Conservation (phyloP, 2,888 invertebrate species). For the Uropetala carovei region DNA sequence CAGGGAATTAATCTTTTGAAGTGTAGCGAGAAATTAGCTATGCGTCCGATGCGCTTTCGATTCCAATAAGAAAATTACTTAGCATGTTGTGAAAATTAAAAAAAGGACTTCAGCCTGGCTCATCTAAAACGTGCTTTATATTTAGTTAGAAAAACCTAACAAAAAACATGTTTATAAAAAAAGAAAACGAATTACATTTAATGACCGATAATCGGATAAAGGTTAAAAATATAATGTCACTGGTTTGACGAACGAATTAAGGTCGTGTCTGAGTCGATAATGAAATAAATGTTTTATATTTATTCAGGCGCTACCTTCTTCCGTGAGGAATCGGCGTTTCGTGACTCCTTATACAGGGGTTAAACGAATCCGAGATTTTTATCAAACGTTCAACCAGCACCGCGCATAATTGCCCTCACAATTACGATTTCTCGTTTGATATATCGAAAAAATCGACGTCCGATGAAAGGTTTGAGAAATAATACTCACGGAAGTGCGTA, state of each 20-base stretch:
- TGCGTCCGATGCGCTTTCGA: not conserved
- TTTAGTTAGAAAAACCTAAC: no score
- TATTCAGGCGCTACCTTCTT: not conserved
- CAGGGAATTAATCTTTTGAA: not conserved
- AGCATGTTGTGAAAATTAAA: not conserved
- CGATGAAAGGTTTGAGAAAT: not conserved
- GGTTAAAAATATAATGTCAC: no score
- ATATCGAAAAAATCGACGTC: not conserved
- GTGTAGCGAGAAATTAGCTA: constrained; percentile 9
- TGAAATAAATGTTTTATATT: no score
- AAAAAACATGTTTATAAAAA: no score
- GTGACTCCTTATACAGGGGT: not conserved
- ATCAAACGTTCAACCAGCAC: not conserved
- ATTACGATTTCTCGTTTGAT: not conserved
- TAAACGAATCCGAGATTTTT: not conserved
- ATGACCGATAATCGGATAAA: no score
- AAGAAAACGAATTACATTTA: no score
- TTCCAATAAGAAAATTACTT: not conserved
- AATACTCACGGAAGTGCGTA: not conserved
- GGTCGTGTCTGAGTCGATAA: not conserved
- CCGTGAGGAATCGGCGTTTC: not conserved
- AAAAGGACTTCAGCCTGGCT: not conserved
- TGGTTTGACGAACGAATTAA: not conserved
- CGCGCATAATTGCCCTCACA: not conserved
- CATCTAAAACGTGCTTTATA: no score